These are phyloP conservation scores for Apostichopus parvimensis DNA, from an alignment of 35 echinoderm and acorn worm genomes.

Conservation along the genomic window DNA sequence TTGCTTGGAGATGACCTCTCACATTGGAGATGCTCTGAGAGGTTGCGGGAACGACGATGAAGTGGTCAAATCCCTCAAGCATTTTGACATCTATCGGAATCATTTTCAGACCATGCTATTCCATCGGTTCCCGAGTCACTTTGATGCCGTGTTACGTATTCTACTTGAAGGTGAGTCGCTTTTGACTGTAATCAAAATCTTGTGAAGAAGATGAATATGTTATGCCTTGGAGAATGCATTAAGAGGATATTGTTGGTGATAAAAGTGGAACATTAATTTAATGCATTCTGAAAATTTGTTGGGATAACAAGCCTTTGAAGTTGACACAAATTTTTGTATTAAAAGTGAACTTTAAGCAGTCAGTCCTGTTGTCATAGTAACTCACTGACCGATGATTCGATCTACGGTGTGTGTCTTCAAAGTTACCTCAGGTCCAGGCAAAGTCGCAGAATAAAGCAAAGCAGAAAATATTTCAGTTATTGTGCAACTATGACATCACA, in stretches of 20 bases:
- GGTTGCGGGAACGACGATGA: slow-evolving; percentile 65
- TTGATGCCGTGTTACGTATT: slow-evolving; percentile 72
- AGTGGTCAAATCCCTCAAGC: slow-evolving; percentile 47
- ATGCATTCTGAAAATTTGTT: too few relatives aligned
- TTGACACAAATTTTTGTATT: too few relatives aligned
- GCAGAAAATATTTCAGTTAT: too few relatives aligned
- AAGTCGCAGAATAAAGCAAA: too few relatives aligned
- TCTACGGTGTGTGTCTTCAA: too few relatives aligned
- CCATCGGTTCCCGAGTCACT: slow-evolving; percentile 90
- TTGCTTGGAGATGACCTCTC: slow-evolving; percentile 58
- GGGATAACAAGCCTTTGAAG: too few relatives aligned
- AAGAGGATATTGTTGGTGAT: too few relatives aligned
- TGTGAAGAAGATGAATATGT: not conserved
- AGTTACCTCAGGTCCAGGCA: too few relatives aligned
- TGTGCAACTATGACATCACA: too few relatives aligned
- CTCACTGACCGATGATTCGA: too few relatives aligned
- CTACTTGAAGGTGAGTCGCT: slow-evolving; percentile 74
- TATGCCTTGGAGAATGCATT: not conserved
- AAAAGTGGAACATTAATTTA: not conserved
- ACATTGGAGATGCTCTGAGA: slow-evolving; percentile 69
- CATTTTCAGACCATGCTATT: slow-evolving; percentile 82
- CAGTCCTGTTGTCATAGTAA: too few relatives aligned
- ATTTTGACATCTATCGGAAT: slow-evolving; percentile 83
- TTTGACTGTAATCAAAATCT: not conserved
- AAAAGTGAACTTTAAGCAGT: too few relatives aligned